These are phyloP conservation scores for Bufo gargarizans DNA, from an alignment of 2,113 vertebrate genomes.

Conservation along the genomic window DNA sequence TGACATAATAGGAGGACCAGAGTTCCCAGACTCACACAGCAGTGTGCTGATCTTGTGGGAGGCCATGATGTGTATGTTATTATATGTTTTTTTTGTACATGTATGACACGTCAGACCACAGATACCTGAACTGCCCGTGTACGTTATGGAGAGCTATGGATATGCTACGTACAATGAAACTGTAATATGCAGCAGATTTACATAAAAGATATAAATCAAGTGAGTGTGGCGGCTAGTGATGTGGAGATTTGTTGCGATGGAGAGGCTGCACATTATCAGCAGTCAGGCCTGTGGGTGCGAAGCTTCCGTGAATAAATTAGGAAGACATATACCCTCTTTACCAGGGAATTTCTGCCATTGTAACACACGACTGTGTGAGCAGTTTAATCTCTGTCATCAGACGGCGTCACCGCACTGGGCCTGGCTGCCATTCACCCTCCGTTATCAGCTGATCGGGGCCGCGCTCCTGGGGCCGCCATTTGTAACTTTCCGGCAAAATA, in stretches of 20 bases:
- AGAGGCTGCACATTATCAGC: background rate
- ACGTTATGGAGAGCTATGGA: background rate
- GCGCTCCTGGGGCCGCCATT: background rate
- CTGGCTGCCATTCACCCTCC: background rate
- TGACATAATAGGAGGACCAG: background rate
- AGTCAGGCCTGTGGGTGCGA: background rate
- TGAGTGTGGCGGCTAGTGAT: background rate
- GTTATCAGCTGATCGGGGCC: background rate
- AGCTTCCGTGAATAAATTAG: background rate
- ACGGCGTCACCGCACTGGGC: background rate
- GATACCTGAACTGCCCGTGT: background rate
- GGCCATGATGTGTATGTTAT: too few relatives aligned
- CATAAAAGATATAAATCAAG: background rate
- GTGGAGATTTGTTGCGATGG: background rate
- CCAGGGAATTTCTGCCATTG: background rate
- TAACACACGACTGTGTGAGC: background rate
- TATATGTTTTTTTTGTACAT: background rate
- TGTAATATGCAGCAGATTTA: background rate
- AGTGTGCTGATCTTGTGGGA: background rate
- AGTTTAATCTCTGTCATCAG: background rate
- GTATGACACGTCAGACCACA: background rate
- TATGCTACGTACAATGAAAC: background rate
- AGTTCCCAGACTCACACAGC: background rate
- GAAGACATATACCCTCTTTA: background rate
- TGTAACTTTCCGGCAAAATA: slow-evolving; percentile 22